phyloP scores from a whole-genome alignment of 1,140 invertebrate genomes.

The Tribolium madens region DNA sequence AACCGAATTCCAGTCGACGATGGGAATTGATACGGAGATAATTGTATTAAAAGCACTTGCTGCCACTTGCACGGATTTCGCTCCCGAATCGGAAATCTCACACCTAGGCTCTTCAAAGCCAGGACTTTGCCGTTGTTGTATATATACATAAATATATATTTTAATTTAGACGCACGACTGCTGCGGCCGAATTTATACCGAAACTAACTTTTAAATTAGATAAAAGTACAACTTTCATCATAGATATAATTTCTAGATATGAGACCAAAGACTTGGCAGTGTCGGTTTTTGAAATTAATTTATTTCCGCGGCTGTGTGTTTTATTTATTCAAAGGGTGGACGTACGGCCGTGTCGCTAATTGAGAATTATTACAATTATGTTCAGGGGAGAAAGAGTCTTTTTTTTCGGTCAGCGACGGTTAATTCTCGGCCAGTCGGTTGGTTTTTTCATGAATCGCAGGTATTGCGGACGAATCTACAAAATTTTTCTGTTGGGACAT shows the following conservation, averaged over 20 bases:
- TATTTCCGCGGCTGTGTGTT: constrained; percentile 55
- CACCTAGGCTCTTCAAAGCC: no score
- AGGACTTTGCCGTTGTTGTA: no score
- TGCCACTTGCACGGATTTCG: constrained; percentile 9
- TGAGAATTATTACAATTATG: constrained; percentile 61
- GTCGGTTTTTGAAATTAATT: constrained; percentile 59
- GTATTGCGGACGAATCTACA: constrained; percentile 52
- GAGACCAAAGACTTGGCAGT: constrained; percentile 50
- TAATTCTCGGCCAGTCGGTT: constrained; percentile 36
- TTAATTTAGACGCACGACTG: constrained; percentile 47
- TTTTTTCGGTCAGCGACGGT: constrained; percentile 22
- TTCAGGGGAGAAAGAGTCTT: constrained; percentile 45
- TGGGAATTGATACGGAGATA: constrained; percentile 51
- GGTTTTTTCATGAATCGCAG: constrained; percentile 53
- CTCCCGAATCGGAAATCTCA: no score
- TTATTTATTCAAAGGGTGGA: constrained; percentile 61
- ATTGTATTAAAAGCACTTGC: constrained; percentile 37
- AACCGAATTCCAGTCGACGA: constrained; percentile 41
- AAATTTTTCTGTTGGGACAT: constrained; percentile 61
- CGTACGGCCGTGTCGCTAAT: constrained; percentile 56
- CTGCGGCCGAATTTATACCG: constrained; percentile 52
- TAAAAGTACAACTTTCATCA: constrained; percentile 58
- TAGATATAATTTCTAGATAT: constrained; percentile 55
- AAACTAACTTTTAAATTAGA: constrained; percentile 59
- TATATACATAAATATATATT: no score